phyloP scores from a whole-genome alignment of 2,888 invertebrate genomes.

The Leucania comma region DNA sequence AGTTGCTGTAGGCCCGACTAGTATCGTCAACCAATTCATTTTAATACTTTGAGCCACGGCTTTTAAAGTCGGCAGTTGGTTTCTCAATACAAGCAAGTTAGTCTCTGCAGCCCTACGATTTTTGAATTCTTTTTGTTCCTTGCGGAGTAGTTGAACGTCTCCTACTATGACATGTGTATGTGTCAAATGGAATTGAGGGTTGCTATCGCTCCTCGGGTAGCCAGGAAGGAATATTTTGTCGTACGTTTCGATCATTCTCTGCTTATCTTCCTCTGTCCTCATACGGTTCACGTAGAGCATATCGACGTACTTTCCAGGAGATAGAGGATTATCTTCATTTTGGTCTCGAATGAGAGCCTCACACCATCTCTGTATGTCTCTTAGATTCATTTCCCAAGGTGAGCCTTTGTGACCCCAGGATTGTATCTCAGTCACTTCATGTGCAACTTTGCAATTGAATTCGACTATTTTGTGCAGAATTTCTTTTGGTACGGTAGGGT shows the following conservation, averaged over 20 bases:
- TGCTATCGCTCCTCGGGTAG: constrained; percentile 87
- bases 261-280: constrained; percentile 94
- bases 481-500: constrained; percentile 90
- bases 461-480: constrained; percentile 93
- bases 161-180: constrained; percentile 92
- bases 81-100: constrained; percentile 85
- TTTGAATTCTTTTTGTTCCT: constrained; percentile 80
- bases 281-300: constrained; percentile 97
- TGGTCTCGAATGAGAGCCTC: constrained; percentile 92
- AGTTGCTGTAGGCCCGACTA: constrained; percentile 94
- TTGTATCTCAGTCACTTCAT: constrained; percentile 91
- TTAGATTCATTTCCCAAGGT: constrained; percentile 99
- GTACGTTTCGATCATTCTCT: constrained; percentile 91
- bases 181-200: constrained; percentile 91
- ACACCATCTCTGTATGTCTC: constrained; percentile 98
- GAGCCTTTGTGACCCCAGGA: constrained; percentile 95
- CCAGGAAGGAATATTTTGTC: constrained; percentile 85
- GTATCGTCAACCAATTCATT: constrained; percentile 97
- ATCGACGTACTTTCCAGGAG: constrained; percentile 92
- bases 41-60: constrained; percentile 96
- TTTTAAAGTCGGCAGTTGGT: constrained; percentile 93
- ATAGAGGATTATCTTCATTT: constrained; percentile 69
- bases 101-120: constrained; percentile 79
- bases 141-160: constrained; percentile 90
- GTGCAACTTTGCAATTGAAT: constrained; percentile 93